Percentiles rank a stretch among this genome's conserved stretches.
These are phyloP conservation scores for Hirtodrosophila trivittata DNA, from an alignment of 2,888 invertebrate species.

Conservation along the genomic window DNA sequence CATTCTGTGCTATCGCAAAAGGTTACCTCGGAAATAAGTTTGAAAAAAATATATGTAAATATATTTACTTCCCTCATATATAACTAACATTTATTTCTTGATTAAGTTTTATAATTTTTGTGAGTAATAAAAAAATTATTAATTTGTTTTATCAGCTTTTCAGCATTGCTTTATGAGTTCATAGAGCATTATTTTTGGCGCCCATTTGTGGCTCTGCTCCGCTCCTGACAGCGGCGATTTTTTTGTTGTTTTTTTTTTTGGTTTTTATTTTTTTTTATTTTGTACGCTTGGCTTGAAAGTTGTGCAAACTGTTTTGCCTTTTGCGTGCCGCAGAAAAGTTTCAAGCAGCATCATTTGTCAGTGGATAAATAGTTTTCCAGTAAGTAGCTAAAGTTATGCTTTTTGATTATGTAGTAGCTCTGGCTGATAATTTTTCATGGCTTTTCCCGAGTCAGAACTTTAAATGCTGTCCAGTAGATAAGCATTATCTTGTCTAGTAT, in stretches of 20 bases:
- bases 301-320: conserved; percentile 76
- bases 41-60: no score
- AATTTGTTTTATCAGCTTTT: no score
- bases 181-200: not conserved
- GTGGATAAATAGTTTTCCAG: conserved; percentile 77
- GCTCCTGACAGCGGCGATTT: conserved; percentile 34
- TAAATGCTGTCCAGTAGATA: conserved; percentile 45
- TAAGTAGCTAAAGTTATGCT: conserved; percentile 77
- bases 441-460: conserved; percentile 46
- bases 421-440: conserved; percentile 71
- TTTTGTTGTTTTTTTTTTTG: conserved; percentile 14
- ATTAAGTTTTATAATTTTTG: no score
- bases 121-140: no score
- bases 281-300: conserved; percentile 57
- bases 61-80: no score
- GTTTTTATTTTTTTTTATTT: conserved; percentile 20
- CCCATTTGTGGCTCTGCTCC: not conserved
- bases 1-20: no score
- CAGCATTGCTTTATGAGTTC: not conserved
- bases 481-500: conserved; percentile 16
- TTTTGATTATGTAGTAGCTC: conserved; percentile 68
- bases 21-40: no score
- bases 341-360: conserved; percentile 77
- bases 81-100: no score
- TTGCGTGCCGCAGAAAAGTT: conserved; percentile 65